These are phyloP conservation scores for Podarcis muralis DNA, from an alignment of 2,113 vertebrate genomes.

Conservation along the genomic window DNA sequence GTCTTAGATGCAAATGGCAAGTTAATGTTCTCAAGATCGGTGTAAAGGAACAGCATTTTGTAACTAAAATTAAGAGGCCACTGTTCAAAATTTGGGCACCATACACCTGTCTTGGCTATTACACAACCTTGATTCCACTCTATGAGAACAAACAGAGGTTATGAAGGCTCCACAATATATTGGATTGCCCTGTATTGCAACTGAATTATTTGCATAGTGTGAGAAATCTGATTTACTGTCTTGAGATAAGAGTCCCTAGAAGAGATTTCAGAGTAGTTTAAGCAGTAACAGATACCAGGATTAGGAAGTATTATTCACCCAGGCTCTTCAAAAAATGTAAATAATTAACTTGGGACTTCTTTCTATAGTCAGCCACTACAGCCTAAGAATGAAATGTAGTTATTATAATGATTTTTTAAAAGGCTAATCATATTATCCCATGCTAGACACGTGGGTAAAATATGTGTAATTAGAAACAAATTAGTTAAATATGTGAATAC, in stretches of 20 bases:
- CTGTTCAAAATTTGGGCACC: background rate
- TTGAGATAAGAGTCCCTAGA: background rate
- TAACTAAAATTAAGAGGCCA: background rate
- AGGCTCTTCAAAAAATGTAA: background rate
- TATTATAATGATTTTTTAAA: background rate
- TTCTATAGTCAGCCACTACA: background rate
- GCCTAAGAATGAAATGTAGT: background rate
- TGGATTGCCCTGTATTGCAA: background rate
- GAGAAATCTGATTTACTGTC: background rate
- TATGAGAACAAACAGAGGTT: background rate
- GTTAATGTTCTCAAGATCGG: background rate
- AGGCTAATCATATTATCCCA: background rate
- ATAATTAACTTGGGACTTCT: background rate
- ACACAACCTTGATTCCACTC: background rate
- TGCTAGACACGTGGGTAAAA: background rate
- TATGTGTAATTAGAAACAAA: background rate
- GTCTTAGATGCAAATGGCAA: conserved; percentile 3
- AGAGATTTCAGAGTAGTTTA: background rate
- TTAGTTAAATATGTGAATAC: background rate
- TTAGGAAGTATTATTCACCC: background rate
- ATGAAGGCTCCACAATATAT: background rate
- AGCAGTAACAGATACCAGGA: background rate
- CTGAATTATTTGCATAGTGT: background rate
- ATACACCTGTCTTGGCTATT: background rate
- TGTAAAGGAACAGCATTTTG: conserved; percentile 10